Conservation (phyloP, 2,113 vertebrate genomes). For the Hippoglossus stenolepis region DNA sequence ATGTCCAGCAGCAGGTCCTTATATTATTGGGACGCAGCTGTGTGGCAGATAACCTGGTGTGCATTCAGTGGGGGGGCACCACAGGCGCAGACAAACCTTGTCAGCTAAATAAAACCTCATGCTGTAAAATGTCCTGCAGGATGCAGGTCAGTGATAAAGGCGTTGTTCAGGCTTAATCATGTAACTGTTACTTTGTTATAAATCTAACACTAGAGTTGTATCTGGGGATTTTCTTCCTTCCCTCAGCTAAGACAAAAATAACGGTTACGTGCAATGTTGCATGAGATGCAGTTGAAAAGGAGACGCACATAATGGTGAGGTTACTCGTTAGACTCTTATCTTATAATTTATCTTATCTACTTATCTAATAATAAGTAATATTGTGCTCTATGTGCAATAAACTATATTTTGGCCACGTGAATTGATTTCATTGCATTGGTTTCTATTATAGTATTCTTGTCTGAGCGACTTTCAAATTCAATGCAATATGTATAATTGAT, state of each 20-base stretch:
- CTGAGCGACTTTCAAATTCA: too few relatives aligned
- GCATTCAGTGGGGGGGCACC: conserved; percentile 36
- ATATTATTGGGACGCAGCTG: conserved; percentile 44
- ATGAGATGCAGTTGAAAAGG: background rate
- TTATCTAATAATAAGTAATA: too few relatives aligned
- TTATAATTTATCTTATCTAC: too few relatives aligned
- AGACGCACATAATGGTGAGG: background rate
- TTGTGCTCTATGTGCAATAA: too few relatives aligned
- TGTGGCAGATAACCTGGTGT: conserved; percentile 42
- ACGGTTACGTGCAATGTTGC: too few relatives aligned
- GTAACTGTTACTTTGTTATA: conserved; percentile 26
- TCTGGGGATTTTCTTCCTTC: conserved; percentile 7
- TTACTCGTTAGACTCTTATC: too few relatives aligned
- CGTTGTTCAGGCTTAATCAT: conserved; percentile 55
- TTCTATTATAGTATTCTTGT: too few relatives aligned
- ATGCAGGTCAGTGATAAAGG: conserved; percentile 27
- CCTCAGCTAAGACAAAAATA: background rate
- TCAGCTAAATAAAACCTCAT: conserved; percentile 52
- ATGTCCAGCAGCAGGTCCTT: conserved; percentile 37
- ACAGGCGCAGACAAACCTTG: conserved; percentile 51
- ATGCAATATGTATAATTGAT: too few relatives aligned
- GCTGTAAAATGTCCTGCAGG: conserved; percentile 52
- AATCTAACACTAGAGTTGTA: conserved; percentile 22
- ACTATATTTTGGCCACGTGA: too few relatives aligned
- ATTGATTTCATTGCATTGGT: too few relatives aligned